These are phyloP conservation scores for Uromys caudimaculatus DNA, from an alignment of 2,797 vertebrate species.

Conservation along the genomic window DNA sequence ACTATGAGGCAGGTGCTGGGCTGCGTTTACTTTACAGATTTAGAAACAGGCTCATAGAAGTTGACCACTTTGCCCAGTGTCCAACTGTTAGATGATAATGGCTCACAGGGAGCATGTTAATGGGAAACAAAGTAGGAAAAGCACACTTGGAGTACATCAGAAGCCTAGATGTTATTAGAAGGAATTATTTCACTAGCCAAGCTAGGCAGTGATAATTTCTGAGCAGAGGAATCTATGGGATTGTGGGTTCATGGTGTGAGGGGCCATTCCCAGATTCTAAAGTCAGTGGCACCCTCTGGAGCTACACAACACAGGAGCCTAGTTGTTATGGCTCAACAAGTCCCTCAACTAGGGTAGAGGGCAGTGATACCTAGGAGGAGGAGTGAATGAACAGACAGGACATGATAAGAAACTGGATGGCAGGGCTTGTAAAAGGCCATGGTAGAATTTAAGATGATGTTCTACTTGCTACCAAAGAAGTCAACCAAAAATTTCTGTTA, in stretches of 20 bases:
- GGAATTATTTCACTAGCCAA: conserved; percentile 37
- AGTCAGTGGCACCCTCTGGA: background rate
- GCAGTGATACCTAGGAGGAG: background rate
- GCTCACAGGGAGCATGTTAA: background rate
- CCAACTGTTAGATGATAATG: background rate
- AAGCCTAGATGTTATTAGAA: conserved; percentile 22
- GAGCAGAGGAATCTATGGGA: conserved; percentile 18
- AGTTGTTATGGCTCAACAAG: background rate
- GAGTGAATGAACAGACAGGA: background rate
- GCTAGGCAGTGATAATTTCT: conserved; percentile 52
- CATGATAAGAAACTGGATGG: background rate
- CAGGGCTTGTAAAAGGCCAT: background rate
- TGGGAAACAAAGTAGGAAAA: conserved; percentile 12
- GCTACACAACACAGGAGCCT: background rate
- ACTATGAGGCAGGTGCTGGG: background rate
- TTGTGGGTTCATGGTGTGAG: background rate
- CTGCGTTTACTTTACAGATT: conserved; percentile 17
- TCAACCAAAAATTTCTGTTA: conserved; percentile 3
- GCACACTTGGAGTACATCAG: background rate
- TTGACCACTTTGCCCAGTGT: conserved; percentile 12
- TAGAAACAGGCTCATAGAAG: conserved; percentile 31
- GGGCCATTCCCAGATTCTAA: background rate
- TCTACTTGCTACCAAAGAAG: conserved; percentile 35
- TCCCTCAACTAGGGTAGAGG: background rate
- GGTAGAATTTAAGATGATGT: conserved; percentile 7